Evolutionary conservation across 2,113 vertebrate species (phyloP), one percentile per base, ranked within the genome.

Genomic region (Orycteropus afer): DNA sequence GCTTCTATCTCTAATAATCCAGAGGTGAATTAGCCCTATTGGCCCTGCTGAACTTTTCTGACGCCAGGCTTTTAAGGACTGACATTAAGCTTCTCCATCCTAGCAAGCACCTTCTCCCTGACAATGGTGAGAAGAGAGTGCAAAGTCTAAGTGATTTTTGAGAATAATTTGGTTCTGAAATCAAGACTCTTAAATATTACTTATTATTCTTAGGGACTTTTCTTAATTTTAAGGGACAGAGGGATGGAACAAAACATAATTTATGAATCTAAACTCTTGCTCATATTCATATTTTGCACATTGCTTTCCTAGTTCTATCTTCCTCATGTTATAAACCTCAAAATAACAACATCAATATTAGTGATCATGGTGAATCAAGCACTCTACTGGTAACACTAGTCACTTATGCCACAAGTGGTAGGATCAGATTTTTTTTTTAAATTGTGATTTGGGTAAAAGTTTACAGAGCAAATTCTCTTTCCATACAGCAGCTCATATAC

Each of bases 31-130:
- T 42, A 86, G 37, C 55, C 25, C 22, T 67, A 1, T 34, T 42
- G 4, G 2, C 6, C 7, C 4, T 11, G 11, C 9, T 7, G 14
- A 7, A 27, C 71, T n/a, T n/a, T 65, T 34, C 25, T 2, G 10
- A 74, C 18, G 23, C 10, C 20, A 51, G 15, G 2, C 10, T 12
- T 47, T 90, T 77, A 17, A 8, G 8, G 7, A 14, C 29, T 59
- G 57, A n/a, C n/a, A n/a, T n/a, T n/a, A 1, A 10, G 1, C 11
- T 51, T 74, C 18, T 53, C 3, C 6, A n/a, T 34, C 18, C 20
- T 7, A 87, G 6, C 32, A 23, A 89, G 5, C 12, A 29, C 17
- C 12, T 51, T 45, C 1, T 61, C 3, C 8, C 14, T 15, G 1
- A 4, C 10, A 63, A 20, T 1, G 47, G 1, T 3, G 29, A 51